Base-by-base conservation (phyloP, 1,140 invertebrate genomes). In the Aphaenogaster rudis region DNA sequence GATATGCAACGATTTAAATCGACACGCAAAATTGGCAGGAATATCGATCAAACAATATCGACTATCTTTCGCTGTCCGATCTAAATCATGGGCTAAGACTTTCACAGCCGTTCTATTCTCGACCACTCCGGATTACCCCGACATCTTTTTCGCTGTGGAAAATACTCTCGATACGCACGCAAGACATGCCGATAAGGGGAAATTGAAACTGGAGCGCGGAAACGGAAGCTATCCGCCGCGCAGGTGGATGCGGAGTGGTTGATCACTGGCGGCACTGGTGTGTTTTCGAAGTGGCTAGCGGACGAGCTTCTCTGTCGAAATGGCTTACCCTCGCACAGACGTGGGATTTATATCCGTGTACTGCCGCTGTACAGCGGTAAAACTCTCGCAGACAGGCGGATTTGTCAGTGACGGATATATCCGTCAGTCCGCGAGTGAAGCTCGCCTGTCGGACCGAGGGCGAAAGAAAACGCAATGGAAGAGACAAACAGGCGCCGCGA, bases 341-440 rank as follows among this genome's bases (percentile, higher is more conserved):
- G 59, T 63, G 72, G 89, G 86, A 91, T 91, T 91, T 91, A 91
- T 90, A 88, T 86, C 74, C 71, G 6, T 36, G 42, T 69, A 45
- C 42, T 50, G 77, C 76, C 59, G 67, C 71, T 88, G 81, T 87
- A 82, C 82, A 76, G 48, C 67, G 82, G 87, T 92, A 90, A 92
- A 90, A 92, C 89, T 90, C 89, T 90, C 86, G 87, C 72, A 71
- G 88, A 91, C 92, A 92, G 90, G 85, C 86, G 90, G 89, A 93
- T 93, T 93, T 92, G 91, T 91, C 89, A 88, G 88, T 84, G 69
- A 82, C 79, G 87, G 89, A 89, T 88, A 93, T 92, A 93, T 92
- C 93, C 89, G 82, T 72, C 71, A 50, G 67, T 86, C 64, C 64
- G 45, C 17, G 50, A 39, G 63, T 39, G 52, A 48, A 59, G 45